phyloP scores from a whole-genome alignment of 1,140 invertebrate genomes.

The Euwallacea similis region DNA sequence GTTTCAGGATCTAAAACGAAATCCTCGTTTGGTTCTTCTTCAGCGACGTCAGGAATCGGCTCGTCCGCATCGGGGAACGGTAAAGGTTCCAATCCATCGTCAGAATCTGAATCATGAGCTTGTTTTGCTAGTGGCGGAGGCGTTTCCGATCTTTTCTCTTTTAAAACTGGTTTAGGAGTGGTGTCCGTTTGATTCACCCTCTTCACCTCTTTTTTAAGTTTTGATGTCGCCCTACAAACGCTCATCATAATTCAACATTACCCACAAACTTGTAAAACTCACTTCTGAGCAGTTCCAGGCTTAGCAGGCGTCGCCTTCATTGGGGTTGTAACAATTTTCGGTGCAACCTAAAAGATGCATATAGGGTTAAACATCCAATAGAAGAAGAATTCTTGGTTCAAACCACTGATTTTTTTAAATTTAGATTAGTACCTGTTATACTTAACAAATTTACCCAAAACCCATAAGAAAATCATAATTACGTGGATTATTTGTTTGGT shows the following conservation, averaged over 20 bases:
- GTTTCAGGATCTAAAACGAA: constrained; percentile 70
- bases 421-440: no score
- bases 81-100: constrained; percentile 50
- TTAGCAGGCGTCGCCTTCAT: background rate
- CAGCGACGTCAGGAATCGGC: constrained; percentile 64
- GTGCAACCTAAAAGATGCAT: background rate
- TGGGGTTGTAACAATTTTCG: constrained; percentile 2
- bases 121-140: background rate
- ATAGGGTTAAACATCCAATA: no score
- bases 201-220: constrained; percentile 19
- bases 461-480: background rate
- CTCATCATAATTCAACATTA: background rate
- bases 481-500: constrained; percentile 41
- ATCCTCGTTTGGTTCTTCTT: constrained; percentile 65
- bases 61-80: constrained; percentile 58
- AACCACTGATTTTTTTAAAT: no score
- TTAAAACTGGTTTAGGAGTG: no score
- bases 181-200: background rate
- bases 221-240: constrained; percentile 7
- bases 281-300: background rate
- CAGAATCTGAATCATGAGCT: constrained; percentile 48
- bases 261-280: constrained; percentile 1
- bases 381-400: no score
- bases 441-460: no score
- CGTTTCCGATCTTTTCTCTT: constrained; percentile 3